These are phyloP conservation scores for Agonum fuliginosum DNA, from an alignment of 2,888 invertebrate species.

Conservation along the genomic window DNA sequence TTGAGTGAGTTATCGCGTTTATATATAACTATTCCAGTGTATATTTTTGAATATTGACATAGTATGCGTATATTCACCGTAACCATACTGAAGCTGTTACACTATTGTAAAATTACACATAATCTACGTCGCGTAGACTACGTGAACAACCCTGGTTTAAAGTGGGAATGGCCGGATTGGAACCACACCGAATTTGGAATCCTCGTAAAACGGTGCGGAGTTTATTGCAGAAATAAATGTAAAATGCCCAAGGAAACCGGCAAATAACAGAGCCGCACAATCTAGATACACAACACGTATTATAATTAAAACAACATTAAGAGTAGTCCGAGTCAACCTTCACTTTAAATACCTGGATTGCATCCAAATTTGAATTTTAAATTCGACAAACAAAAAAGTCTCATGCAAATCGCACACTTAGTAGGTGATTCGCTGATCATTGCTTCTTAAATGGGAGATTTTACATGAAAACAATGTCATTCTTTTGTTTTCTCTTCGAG, in stretches of 20 bases:
- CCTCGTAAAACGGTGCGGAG: constrained; percentile 27
- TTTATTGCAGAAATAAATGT: constrained; percentile 56
- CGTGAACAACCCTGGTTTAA: neutral
- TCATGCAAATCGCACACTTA: constrained; percentile 48
- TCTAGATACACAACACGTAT: constrained; percentile 47
- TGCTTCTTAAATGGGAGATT: constrained; percentile 1
- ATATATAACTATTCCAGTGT: no score
- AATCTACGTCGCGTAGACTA: no score
- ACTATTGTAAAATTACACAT: no score
- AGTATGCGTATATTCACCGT: no score
- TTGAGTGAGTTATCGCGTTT: no score
- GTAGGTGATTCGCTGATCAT: constrained; percentile 32
- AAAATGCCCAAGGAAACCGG: constrained; percentile 57
- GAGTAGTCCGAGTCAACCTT: constrained; percentile 49
- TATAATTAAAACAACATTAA: constrained; percentile 59
- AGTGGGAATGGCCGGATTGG: neutral
- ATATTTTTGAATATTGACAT: no score
- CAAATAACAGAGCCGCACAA: constrained; percentile 51
- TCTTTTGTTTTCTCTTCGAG: neutral
- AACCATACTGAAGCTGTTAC: no score
- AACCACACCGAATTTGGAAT: no score
- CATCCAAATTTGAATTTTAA: constrained; percentile 58
- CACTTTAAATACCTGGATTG: constrained; percentile 58
- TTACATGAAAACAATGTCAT: constrained; percentile 39
- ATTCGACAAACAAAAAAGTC: constrained; percentile 45